Evolutionary conservation across 2,888 invertebrate genomes (phyloP).

Genomic region (Drosophila mercatorum): DNA sequence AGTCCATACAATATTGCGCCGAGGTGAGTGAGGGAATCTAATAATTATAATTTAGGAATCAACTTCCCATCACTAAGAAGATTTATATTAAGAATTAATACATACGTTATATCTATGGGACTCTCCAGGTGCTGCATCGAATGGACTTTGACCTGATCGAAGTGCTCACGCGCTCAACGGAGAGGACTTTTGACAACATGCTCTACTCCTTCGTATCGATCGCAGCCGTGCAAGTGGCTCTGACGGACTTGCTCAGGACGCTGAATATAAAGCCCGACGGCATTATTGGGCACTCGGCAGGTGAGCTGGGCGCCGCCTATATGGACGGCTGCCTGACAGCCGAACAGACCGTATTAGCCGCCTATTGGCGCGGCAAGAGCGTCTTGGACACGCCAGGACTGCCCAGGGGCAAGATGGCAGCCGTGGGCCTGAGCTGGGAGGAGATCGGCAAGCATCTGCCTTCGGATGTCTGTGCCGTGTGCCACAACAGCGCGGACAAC

Average conservation of each 20-base stretch:
- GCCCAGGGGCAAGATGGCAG: slow-evolving; percentile 94
- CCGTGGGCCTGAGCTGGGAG: slow-evolving; percentile 95
- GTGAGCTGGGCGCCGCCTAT: slow-evolving; percentile 93
- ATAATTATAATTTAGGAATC: no score
- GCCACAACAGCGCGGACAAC: slow-evolving; percentile 97
- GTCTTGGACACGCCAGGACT: slow-evolving; percentile 90
- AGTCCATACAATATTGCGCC: slow-evolving; percentile 91
- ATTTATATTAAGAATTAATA: not conserved
- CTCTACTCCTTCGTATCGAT: slow-evolving; percentile 96
- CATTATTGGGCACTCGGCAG: slow-evolving; percentile 95
- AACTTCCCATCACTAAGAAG: no score
- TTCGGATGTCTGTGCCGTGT: slow-evolving; percentile 93
- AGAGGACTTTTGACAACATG: slow-evolving; percentile 92
- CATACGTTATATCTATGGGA: not conserved
- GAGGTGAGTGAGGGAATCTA: slow-evolving; percentile 80
- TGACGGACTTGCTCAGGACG: slow-evolving; percentile 92
- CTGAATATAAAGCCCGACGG: slow-evolving; percentile 94
- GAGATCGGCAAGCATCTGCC: slow-evolving; percentile 90
- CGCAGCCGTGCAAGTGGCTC: slow-evolving; percentile 97
- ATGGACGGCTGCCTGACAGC: slow-evolving; percentile 97
- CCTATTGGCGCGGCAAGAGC: slow-evolving; percentile 96
- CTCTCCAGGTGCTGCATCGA: slow-evolving; percentile 87
- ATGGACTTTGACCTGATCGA: slow-evolving; percentile 93
- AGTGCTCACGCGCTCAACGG: slow-evolving; percentile 90
- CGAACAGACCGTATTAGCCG: slow-evolving; percentile 96